Base-by-base conservation (phyloP, 2,113 vertebrate species). In the Marmota flaviventris region DNA sequence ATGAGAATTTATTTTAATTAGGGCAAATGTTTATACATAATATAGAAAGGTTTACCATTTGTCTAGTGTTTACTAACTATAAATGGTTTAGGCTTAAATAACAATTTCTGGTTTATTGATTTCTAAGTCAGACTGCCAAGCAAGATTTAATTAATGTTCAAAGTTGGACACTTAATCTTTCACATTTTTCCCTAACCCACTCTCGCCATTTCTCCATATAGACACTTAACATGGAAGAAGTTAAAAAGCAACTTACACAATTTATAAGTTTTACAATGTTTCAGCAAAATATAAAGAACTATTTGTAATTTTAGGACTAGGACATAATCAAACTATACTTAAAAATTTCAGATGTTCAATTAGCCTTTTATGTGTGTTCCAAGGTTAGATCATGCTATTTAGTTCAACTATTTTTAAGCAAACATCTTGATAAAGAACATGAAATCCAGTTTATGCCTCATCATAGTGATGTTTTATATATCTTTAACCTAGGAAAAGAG, bases 1-100 rank as follows among this genome's bases (percentile, higher is more conserved):
- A 94, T 83, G 34, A 94, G 42, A 89, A 72, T 73, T 96, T 92
- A 95, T 94, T 96, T 95, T 61, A 92, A 73, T 48, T 58, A 95
- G 25, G 53, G 32, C 25, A 95, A 89, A 87, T 96, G 53, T 61
- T 83, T 37, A 29, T 83, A 92, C 2, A 70, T 7, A 81, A 16
- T 81, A 93, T 51, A 82, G 58, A 91, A 73, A 91, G 76, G 5
- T 79, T 3, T 92, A 39, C 67, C 24, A 72, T 79, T 93, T 81
- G 87, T 75, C 34, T 88, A 58, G 32, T 93, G 29, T 93, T 32
- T 67, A 67, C 79, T 89, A 85, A 48, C 14, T 61, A 37, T 51
- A 48, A 95, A 27, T 85, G 37, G 20, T 27, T 85, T 84, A 45
- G 72, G 48, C 76, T 85, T 69, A 95, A 94, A 84, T 95, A 93